These are phyloP conservation scores for Rhabdophis nuchalis DNA, from an alignment of 2,797 vertebrate species.

Conservation along the genomic window DNA sequence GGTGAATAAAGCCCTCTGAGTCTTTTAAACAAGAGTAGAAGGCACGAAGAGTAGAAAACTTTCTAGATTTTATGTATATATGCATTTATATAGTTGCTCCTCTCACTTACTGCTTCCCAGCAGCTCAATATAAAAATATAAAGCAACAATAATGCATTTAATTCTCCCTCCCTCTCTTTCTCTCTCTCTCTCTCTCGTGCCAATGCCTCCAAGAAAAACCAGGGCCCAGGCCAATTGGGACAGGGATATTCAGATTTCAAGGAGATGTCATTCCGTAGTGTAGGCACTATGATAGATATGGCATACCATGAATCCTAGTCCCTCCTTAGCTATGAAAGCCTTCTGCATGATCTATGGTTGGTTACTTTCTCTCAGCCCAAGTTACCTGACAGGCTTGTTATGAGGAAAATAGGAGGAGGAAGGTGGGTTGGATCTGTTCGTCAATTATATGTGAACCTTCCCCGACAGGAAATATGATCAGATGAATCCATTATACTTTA, in stretches of 20 bases:
- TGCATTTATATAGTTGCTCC: not conserved
- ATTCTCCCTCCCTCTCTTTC: too few species aligned
- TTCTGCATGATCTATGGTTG: not conserved
- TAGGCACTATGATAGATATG: not conserved
- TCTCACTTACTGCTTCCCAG: not conserved
- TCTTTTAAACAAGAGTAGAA: not conserved
- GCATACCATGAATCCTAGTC: not conserved
- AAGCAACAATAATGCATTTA: not conserved
- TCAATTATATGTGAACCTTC: not conserved
- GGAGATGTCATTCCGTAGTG: not conserved
- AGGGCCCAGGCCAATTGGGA: not conserved
- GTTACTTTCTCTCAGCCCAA: not conserved
- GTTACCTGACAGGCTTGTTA: not conserved
- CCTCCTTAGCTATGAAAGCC: not conserved
- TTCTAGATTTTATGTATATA: not conserved
- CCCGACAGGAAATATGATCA: not conserved
- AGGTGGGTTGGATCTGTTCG: not conserved
- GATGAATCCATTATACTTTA: not conserved
- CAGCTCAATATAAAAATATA: not conserved
- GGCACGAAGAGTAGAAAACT: not conserved
- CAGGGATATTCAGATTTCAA: not conserved
- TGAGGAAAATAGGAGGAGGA: not conserved
- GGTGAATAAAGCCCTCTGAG: not conserved
- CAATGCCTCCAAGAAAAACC: not conserved
- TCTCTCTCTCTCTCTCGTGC: not conserved